Evolutionary conservation across 37 sponge, comb jelly and placozoan species (phyloP).

Genomic region (Hexactinellida sp.): DNA sequence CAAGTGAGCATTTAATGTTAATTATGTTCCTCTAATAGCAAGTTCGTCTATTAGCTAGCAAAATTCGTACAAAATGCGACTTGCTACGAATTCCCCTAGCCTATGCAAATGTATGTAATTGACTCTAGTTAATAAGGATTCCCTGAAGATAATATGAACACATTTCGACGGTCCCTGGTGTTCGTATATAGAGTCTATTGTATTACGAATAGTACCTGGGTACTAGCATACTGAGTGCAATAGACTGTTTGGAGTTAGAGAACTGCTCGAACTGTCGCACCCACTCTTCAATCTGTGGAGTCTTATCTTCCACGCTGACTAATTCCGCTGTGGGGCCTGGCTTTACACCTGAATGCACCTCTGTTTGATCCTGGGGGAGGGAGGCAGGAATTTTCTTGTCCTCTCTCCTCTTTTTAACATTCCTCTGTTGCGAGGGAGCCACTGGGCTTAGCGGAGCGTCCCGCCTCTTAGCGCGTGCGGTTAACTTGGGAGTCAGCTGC

Average conservation of each 20-base stretch:
- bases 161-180: too few species aligned
- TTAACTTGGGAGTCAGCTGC: not conserved
- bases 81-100: too few species aligned
- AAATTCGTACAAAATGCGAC: too few species aligned
- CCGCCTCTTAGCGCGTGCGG: not conserved
- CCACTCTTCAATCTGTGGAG: conserved; percentile 19
- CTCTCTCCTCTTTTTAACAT: not conserved
- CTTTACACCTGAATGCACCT: not conserved
- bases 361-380: not conserved
- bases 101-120: too few species aligned
- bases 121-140: too few species aligned
- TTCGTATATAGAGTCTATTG: too few species aligned
- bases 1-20: too few species aligned
- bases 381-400: not conserved
- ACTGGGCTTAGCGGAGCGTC: not conserved
- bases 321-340: not conserved
- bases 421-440: not conserved
- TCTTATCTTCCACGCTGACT: not conserved
- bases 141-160: too few species aligned
- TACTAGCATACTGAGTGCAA: conserved; percentile 20
- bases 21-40: too few species aligned
- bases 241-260: conserved; percentile 4
- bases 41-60: too few species aligned
- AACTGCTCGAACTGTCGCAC: conserved; percentile 19
- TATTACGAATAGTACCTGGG: conserved; percentile 1